phyloP scores from a whole-genome alignment of 1,140 invertebrate genomes.

The Bombus soroeensis region DNA sequence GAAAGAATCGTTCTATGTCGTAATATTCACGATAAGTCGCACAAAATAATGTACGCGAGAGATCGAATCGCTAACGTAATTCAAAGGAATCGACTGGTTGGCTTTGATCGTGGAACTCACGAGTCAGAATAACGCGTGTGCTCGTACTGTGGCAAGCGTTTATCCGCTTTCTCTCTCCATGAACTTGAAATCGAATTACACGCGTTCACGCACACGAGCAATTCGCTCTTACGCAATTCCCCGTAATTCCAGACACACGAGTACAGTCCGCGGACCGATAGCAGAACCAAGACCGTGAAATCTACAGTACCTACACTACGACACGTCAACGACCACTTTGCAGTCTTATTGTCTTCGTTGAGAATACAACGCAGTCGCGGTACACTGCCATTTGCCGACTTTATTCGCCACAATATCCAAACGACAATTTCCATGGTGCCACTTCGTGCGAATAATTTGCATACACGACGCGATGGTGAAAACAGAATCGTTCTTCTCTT shows the following conservation, averaged over 20 bases:
- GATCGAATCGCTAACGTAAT: not conserved
- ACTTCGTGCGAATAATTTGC: not conserved
- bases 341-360: conserved; percentile 14
- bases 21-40: not conserved
- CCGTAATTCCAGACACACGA: conserved; percentile 39
- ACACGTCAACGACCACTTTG: not conserved
- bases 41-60: not conserved
- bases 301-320: not conserved
- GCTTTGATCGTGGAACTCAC: conserved; percentile 1
- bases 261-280: conserved; percentile 10
- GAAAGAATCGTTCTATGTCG: not conserved
- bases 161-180: conserved; percentile 64
- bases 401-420: not conserved
- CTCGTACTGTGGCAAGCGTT: conserved; percentile 15
- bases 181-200: conserved; percentile 69
- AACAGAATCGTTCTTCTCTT: not conserved
- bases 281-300: conserved; percentile 37
- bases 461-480: not conserved
- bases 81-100: not conserved
- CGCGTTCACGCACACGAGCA: conserved; percentile 50
- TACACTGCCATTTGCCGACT: not conserved
- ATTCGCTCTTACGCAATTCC: conserved; percentile 60
- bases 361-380: not conserved
- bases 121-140: conserved; percentile 42
- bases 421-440: not conserved